Percentiles rank a stretch among this genome's conserved stretches.
phyloP scores from a whole-genome alignment of 2,888 invertebrate species.

The Thymelicus sylvestris region DNA sequence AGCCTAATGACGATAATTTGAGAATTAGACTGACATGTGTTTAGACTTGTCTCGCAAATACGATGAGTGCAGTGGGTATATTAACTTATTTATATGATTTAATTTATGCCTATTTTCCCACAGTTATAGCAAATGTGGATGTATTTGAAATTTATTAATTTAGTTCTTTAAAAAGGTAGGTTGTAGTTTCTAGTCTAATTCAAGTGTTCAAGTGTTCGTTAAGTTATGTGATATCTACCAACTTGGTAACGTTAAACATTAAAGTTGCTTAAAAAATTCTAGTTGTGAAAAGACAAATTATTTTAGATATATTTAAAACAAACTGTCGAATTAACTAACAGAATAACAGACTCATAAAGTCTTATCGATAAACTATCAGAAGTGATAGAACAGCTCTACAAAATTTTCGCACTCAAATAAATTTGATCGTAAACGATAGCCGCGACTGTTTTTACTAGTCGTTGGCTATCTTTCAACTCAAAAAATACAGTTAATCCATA shows the following conservation, averaged over 20 bases:
- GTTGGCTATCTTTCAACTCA: slow-evolving; percentile 44
- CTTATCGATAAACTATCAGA: slow-evolving; percentile 30
- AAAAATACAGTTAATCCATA: slow-evolving; percentile 39
- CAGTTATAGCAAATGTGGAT: no score
- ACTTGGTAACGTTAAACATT: no score
- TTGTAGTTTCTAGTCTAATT: no score
- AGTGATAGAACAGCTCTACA: slow-evolving; percentile 34
- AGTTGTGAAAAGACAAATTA: no score
- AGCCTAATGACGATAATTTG: slow-evolving; percentile 5
- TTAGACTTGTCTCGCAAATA: neutral
- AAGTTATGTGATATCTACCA: no score
- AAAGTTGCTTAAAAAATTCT: no score
- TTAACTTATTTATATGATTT: neutral
- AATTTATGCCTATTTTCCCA: no score
- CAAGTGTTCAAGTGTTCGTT: no score
- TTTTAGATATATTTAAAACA: no score
- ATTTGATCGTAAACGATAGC: slow-evolving; percentile 45
- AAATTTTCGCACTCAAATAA: slow-evolving; percentile 45
- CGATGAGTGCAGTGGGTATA: neutral
- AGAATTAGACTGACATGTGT: slow-evolving; percentile 4
- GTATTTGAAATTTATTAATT: neutral
- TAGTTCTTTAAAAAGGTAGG: no score
- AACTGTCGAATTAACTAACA: no score
- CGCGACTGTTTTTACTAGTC: slow-evolving; percentile 40
- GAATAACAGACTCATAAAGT: no score